These are phyloP conservation scores for Rhynchophorus ferrugineus DNA, from an alignment of 1,140 invertebrate species.

Conservation along the genomic window DNA sequence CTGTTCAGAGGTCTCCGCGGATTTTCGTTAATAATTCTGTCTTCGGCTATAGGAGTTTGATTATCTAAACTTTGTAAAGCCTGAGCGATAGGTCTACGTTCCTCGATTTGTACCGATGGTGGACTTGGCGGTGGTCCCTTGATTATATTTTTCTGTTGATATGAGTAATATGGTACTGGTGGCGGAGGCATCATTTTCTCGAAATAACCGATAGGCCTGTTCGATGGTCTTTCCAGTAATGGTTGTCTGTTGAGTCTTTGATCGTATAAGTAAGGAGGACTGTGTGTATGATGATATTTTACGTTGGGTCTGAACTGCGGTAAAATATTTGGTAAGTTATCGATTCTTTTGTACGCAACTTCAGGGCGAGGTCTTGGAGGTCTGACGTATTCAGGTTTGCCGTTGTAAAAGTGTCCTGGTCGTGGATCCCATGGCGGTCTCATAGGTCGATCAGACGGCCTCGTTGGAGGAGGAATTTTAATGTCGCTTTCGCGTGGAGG, in stretches of 20 bases:
- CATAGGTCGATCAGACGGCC: conserved; percentile 21
- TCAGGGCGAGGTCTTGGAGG: conserved; percentile 33
- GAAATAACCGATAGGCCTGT: conserved; percentile 37
- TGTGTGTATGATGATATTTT: conserved; percentile 18
- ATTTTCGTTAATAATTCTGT: conserved; percentile 28
- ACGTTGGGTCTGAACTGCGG: conserved; percentile 62
- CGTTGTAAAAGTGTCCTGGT: conserved; percentile 38
- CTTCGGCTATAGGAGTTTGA: conserved; percentile 24
- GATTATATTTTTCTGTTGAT: conserved; percentile 29
- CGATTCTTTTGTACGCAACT: conserved; percentile 37
- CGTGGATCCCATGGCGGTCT: conserved; percentile 40
- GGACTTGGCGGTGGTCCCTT: conserved; percentile 9
- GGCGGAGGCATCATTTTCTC: conserved; percentile 46
- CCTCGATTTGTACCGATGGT: conserved; percentile 10
- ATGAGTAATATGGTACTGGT: conserved; percentile 31
- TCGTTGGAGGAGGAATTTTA: conserved; percentile 14
- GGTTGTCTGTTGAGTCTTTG: conserved; percentile 35
- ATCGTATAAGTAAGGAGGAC: conserved; percentile 17
- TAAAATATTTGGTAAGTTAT: conserved; percentile 58
- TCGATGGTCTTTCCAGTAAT: conserved; percentile 37
- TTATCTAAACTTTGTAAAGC: conserved; percentile 23
- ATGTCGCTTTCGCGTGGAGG: conserved; percentile 34
- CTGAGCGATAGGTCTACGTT: conserved; percentile 12
- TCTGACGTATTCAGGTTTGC: conserved; percentile 36
- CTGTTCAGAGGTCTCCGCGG: conserved; percentile 20